Base-by-base conservation (phyloP, 2,888 invertebrate genomes). In the Megaustenia siamemsis region DNA sequence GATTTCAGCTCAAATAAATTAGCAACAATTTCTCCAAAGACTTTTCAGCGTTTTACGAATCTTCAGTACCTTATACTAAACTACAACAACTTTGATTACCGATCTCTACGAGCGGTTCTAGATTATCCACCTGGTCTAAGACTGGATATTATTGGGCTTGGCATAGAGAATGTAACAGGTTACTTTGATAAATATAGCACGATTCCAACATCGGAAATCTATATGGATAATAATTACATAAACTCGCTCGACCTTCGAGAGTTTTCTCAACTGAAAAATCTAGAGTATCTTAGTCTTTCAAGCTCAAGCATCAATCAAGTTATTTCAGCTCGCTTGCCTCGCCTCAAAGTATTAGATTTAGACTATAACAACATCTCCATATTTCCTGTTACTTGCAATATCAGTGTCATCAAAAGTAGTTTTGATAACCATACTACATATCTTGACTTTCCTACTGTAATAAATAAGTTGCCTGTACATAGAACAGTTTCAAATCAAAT, bases 371-470 rank as follows among this genome's bases (percentile, higher is more conserved):
- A 35, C 12, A 80, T 86, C 5, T 18, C 49, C 0, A 40, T 2
- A 4, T 86, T 86, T 35, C 85, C 81, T 8, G 60, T 24, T 18
- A 85, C 85, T 6, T 86, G 86, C 73, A 56, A 43, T 18, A 32
- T 10, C 43, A n/a, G 18, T 12, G 18, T 28, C 18, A 32, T 1
- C 18, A 32, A 28, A 12, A 49, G 2, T 0, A 5, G 4, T 5
- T 24, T 10, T 6, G n/a, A n/a, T 1, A 28, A 18, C n/a, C 24
- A 56, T 21, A 5, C 28, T 53, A 38, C 18, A 18, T 38, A 40
- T 3, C 28, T 49, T 15, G 15, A 49, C 49, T 49, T 49, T 49
- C 15, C 49, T 49, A 49, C 15, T 10, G 8, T 10, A 63, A 1
- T 15, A 6, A 32, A 32, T 63, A 63, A 32, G 35, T 35, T 12